Conservation (phyloP, 2,888 invertebrate genomes). For the Amphipyra berbera region DNA sequence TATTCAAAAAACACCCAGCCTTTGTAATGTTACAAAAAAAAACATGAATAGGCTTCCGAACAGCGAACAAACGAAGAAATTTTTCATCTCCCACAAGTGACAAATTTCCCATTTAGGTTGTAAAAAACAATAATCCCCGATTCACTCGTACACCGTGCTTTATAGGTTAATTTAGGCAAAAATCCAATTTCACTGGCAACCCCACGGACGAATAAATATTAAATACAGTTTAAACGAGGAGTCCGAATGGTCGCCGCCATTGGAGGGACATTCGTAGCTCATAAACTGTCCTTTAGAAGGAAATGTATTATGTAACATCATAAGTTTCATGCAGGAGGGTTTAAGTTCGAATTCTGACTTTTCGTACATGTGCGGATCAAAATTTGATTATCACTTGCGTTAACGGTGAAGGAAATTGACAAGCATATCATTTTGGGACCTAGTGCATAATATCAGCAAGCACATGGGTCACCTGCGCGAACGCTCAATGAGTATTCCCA, state of each 20-base stretch:
- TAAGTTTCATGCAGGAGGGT: neutral
- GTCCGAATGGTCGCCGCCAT: conserved; percentile 28
- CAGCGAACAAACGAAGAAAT: conserved; percentile 8
- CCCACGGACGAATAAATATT: conserved; percentile 53
- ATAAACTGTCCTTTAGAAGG: conserved; percentile 43
- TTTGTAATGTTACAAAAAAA: neutral
- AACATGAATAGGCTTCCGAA: neutral
- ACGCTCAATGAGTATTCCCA: no score
- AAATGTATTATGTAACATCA: no score
- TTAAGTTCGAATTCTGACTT: no score
- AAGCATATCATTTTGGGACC: no score
- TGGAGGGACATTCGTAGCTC: conserved; percentile 42
- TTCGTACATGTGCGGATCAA: no score
- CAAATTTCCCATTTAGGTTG: conserved; percentile 36
- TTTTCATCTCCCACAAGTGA: conserved; percentile 7
- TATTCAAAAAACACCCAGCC: no score
- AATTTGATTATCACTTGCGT: no score
- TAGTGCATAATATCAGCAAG: no score
- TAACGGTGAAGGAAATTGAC: no score
- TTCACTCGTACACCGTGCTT: conserved; percentile 50
- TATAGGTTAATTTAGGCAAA: conserved; percentile 55
- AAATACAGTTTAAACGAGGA: conserved; percentile 56
- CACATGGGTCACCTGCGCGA: no score
- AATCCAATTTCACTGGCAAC: conserved; percentile 52
- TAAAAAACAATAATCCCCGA: conserved; percentile 58